phyloP scores from a whole-genome alignment of 2,888 invertebrate species.

The Ditylenchus weischeri region DNA sequence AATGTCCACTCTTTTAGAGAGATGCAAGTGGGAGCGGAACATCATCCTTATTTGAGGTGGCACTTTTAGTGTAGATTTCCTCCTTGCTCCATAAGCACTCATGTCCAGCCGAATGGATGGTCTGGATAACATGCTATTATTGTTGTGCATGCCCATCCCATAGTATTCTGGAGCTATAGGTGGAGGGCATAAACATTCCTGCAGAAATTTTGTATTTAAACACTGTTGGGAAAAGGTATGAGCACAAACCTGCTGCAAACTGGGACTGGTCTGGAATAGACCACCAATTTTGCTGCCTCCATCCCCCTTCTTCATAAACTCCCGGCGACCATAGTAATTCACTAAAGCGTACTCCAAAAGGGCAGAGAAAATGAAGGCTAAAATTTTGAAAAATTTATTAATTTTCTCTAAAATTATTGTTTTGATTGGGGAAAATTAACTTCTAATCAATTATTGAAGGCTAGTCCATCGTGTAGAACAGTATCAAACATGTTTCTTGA shows the following conservation, averaged over 20 bases:
- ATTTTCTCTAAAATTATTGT: background rate
- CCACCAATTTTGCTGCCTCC: constrained; percentile 39
- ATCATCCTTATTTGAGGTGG: constrained; percentile 20
- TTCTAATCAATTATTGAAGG: too few relatives aligned
- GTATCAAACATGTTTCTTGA: too few relatives aligned
- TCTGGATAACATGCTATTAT: constrained; percentile 13
- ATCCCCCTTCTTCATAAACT: constrained; percentile 61
- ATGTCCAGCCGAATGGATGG: constrained; percentile 46
- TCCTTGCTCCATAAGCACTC: constrained; percentile 37
- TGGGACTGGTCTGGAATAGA: background rate
- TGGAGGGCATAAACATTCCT: constrained; percentile 56
- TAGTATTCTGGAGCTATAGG: constrained; percentile 22
- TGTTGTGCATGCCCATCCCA: constrained; percentile 5
- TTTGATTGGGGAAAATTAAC: too few relatives aligned
- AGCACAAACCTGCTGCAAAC: constrained; percentile 2
- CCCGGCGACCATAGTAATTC: constrained; percentile 74
- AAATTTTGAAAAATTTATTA: constrained; percentile 13
- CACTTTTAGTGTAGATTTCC: constrained; percentile 10
- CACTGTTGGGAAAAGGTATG: background rate
- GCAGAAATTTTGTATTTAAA: background rate
- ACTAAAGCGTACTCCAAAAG: constrained; percentile 94
- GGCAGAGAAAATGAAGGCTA: constrained; percentile 96
- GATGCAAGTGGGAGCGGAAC: constrained; percentile 38
- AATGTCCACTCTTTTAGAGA: constrained; percentile 54
- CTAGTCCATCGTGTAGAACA: too few relatives aligned